Evolutionary conservation across 92 coral and sea anemone species (phyloP).

Genomic region (Heliopora coerulea): DNA sequence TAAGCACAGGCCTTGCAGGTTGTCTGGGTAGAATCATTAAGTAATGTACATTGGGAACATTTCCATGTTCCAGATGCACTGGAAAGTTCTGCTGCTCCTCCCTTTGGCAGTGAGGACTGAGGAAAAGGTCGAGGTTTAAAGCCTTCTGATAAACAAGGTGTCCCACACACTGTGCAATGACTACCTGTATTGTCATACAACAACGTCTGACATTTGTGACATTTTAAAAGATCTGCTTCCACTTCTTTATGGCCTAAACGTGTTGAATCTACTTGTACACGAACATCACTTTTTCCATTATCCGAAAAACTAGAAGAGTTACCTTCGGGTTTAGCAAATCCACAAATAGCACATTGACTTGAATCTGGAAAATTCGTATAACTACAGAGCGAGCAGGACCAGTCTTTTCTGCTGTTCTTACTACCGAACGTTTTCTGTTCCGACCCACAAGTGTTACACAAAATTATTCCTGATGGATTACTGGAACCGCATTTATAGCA

Average conservation of each 20-base stretch:
- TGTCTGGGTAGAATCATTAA: constrained; percentile 55
- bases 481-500: constrained; percentile 65
- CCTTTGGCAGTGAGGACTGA: constrained; percentile 74
- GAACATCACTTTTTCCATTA: constrained; percentile 21
- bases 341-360: constrained; percentile 66
- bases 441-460: constrained; percentile 73
- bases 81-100: constrained; percentile 39
- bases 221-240: constrained; percentile 70
- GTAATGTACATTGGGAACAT: constrained; percentile 77
- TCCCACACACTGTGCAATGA: constrained; percentile 77
- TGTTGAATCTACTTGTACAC: constrained; percentile 55
- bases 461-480: constrained; percentile 49
- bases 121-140: constrained; percentile 97
- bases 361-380: constrained; percentile 50
- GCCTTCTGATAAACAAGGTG: constrained; percentile 79
- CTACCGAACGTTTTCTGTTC: constrained; percentile 37
- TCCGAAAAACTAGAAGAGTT: constrained; percentile 1
- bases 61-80: constrained; percentile 68
- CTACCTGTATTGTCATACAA: constrained; percentile 74
- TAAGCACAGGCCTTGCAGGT: constrained; percentile 71
- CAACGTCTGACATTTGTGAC: constrained; percentile 84
- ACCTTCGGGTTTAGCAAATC: constrained; percentile 20
- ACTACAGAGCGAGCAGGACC: constrained; percentile 80
- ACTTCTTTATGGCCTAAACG: constrained; percentile 63
- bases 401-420: constrained; percentile 39